Evolutionary conservation across 2,797 vertebrate species (phyloP).

Genomic region (Streptopelia turtur): DNA sequence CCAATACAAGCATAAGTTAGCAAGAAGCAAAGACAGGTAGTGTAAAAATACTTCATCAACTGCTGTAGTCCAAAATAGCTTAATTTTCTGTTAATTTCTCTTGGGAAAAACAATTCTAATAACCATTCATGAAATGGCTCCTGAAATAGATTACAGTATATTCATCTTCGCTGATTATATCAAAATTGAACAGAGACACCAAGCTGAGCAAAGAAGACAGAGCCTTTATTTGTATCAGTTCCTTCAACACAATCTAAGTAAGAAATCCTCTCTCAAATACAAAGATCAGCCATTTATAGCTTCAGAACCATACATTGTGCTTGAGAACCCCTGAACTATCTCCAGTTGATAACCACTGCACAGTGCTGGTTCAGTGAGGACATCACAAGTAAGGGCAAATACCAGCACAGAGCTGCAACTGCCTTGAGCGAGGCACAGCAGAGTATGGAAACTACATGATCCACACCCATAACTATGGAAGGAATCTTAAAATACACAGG

Average conservation of each 20-base stretch:
- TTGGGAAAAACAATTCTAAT: background rate
- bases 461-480: background rate
- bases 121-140: background rate
- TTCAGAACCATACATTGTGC: background rate
- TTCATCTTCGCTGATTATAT: background rate
- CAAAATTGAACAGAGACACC: background rate
- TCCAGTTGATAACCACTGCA: background rate
- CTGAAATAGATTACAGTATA: background rate
- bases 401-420: background rate
- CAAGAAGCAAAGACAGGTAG: background rate
- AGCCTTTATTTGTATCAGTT: background rate
- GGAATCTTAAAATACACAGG: conserved; percentile 32
- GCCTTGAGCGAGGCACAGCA: background rate
- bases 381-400: background rate
- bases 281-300: background rate
- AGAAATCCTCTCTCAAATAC: background rate
- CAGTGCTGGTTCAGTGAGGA: background rate
- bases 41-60: background rate
- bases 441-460: background rate
- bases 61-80: background rate
- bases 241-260: background rate
- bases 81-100: background rate
- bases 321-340: background rate
- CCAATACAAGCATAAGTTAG: background rate
- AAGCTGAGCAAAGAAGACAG: background rate